phyloP scores from a whole-genome alignment of 1,140 invertebrate genomes.

The Drosophila chauvacae region DNA sequence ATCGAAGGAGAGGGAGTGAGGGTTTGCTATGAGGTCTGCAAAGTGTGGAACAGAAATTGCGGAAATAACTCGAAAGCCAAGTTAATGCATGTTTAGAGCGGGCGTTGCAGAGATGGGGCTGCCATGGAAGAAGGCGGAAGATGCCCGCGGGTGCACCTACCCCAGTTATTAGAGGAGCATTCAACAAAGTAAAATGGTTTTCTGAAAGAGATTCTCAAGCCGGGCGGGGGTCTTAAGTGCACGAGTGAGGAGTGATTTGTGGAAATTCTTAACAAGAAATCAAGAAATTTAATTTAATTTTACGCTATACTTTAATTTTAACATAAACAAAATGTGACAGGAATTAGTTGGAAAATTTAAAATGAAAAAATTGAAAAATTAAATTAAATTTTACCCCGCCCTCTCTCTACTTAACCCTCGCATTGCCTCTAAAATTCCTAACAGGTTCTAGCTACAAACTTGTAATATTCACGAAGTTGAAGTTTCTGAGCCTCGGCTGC shows the following conservation, averaged over 20 bases:
- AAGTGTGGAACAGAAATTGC: conserved; percentile 57
- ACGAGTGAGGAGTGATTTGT: neutral
- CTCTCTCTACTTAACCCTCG: too few species aligned
- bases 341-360: neutral
- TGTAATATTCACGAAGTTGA: neutral
- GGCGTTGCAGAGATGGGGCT: conserved; percentile 1
- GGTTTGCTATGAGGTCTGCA: conserved; percentile 11
- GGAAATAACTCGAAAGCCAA: conserved; percentile 47
- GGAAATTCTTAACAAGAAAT: neutral
- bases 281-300: neutral
- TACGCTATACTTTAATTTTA: too few species aligned
- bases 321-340: too few species aligned
- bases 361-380: too few species aligned
- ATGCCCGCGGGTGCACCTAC: conserved; percentile 23
- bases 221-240: neutral
- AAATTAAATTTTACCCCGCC: too few species aligned
- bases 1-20: neutral
- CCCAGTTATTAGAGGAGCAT: conserved; percentile 39
- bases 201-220: conserved; percentile 24
- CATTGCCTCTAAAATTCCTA: neutral
- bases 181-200: conserved; percentile 44
- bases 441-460: too few species aligned
- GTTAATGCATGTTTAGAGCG: conserved; percentile 34
- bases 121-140: conserved; percentile 21
- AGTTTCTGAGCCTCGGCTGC: neutral